Evolutionary conservation across 2,797 vertebrate species (phyloP).

Genomic region (Botia almorhae): DNA sequence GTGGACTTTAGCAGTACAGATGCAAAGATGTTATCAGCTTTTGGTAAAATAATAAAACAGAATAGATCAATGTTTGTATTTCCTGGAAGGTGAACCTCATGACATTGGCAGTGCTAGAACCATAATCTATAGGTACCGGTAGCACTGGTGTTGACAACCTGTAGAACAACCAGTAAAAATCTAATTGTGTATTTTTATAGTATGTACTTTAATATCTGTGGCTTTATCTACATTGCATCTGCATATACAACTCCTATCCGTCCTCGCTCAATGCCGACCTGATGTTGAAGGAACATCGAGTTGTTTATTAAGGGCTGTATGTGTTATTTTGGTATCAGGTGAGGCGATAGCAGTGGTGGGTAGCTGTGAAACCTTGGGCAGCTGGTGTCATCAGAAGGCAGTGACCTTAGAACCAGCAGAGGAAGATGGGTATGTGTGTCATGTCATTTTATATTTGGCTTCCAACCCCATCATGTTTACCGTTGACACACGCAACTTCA

Average conservation of each 20-base stretch:
- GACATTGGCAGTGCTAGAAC: too few relatives aligned
- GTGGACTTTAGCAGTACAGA: too few relatives aligned
- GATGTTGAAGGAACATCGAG: not conserved
- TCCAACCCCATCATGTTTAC: not conserved
- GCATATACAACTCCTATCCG: not conserved
- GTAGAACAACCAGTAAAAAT: too few relatives aligned
- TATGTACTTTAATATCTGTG: too few relatives aligned
- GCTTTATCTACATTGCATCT: not conserved
- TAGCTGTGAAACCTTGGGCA: conserved; percentile 87
- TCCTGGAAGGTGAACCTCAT: too few relatives aligned
- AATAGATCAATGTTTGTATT: too few relatives aligned
- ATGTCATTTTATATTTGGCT: not conserved
- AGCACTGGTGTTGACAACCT: too few relatives aligned
- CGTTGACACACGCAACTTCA: not conserved
- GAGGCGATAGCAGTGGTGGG: conserved; percentile 93
- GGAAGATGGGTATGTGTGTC: conserved; percentile 68
- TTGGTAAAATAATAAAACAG: too few relatives aligned
- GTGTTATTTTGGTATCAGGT: conserved; percentile 71
- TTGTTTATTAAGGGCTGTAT: not conserved
- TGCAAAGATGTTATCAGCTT: too few relatives aligned
- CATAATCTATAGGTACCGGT: too few relatives aligned
- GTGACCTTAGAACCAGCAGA: conserved; percentile 76
- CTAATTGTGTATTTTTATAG: too few relatives aligned
- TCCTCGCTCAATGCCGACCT: not conserved
- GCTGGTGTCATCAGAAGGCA: conserved; percentile 87